These are phyloP conservation scores for Aphis gossypii DNA, from an alignment of 1,140 invertebrate species.

Conservation along the genomic window DNA sequence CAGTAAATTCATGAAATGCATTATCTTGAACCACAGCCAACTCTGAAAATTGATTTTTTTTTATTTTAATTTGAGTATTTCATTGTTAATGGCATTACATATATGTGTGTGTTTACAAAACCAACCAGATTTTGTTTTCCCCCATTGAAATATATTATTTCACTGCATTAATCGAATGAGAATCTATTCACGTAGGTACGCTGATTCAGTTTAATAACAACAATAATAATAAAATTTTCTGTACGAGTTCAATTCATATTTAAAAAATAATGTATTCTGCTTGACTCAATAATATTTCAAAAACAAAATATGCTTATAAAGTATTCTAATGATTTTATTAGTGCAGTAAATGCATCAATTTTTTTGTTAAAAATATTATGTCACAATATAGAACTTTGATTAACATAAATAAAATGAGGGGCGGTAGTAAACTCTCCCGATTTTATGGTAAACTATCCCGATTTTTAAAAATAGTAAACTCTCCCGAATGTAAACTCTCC, in stretches of 20 bases:
- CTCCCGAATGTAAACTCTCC: too few species aligned
- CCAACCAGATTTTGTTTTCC: neutral
- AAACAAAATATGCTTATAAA: neutral
- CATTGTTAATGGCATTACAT: conserved; percentile 27
- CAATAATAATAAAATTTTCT: neutral
- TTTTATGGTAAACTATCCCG: too few species aligned
- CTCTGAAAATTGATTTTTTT: neutral
- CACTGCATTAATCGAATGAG: neutral
- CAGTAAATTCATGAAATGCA: neutral
- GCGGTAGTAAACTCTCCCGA: too few species aligned
- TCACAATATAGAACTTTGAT: too few species aligned
- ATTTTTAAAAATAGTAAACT: too few species aligned
- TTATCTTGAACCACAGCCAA: conserved; percentile 37
- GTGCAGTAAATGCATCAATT: neutral
- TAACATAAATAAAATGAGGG: too few species aligned
- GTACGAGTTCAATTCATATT: neutral
- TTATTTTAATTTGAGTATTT: neutral
- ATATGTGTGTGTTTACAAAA: neutral
- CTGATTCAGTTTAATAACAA: neutral
- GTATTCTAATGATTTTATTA: neutral
- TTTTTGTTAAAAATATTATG: too few species aligned
- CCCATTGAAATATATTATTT: neutral
- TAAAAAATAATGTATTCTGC: neutral
- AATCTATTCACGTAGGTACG: neutral
- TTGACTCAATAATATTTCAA: neutral